Conservation (phyloP, 2,888 invertebrate genomes). For the Strigamia crassipes region DNA sequence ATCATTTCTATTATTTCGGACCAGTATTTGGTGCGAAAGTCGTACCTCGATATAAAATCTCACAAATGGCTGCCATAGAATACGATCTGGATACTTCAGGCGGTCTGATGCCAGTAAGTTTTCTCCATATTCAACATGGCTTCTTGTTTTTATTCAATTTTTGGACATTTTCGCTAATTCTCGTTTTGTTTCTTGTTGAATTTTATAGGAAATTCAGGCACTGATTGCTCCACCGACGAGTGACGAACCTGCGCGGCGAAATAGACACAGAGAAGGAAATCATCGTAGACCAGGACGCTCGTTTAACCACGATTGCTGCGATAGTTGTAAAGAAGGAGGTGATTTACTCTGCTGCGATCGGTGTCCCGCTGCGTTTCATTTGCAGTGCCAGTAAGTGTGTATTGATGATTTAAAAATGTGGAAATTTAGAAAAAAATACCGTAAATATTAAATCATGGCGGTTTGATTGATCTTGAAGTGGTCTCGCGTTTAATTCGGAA, state of each 20-base stretch:
- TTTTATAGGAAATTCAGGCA: slow-evolving; percentile 78
- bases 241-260: slow-evolving; percentile 63
- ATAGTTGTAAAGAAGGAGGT: slow-evolving; percentile 92
- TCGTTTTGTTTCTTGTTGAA: not conserved
- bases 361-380: slow-evolving; percentile 94
- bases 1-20: not conserved
- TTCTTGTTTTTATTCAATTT: not conserved
- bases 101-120: slow-evolving; percentile 83
- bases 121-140: slow-evolving; percentile 50
- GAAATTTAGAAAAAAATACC: not conserved
- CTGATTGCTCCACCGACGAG: slow-evolving; percentile 85
- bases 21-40: not conserved
- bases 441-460: not conserved
- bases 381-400: slow-evolving; percentile 83
- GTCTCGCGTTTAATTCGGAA: not conserved
- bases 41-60: not conserved
- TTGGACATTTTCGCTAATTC: slow-evolving; percentile 53
- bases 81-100: slow-evolving; percentile 79
- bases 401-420: not conserved
- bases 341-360: slow-evolving; percentile 94
- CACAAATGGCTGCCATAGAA: slow-evolving; percentile 67
- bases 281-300: slow-evolving; percentile 57
- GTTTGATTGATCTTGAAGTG: not conserved
- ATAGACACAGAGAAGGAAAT: slow-evolving; percentile 42
- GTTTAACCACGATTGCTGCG: slow-evolving; percentile 85